phyloP scores from a whole-genome alignment of 2,888 invertebrate genomes.

The Empis stercorea region DNA sequence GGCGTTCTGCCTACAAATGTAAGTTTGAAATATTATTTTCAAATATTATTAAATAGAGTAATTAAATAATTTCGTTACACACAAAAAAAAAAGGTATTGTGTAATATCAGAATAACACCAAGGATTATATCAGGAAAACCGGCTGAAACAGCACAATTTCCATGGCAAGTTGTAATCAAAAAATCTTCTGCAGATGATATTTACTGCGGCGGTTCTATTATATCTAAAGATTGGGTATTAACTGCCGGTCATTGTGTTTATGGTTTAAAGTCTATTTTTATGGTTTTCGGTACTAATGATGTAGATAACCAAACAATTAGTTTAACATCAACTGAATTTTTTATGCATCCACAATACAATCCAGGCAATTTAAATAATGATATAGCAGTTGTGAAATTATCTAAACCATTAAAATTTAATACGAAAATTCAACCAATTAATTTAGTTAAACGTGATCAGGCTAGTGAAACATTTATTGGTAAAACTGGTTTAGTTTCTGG shows the following conservation, averaged over 20 bases:
- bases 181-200: slow-evolving; percentile 22
- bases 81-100: too few species aligned
- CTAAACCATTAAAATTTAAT: slow-evolving; percentile 18
- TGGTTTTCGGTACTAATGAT: slow-evolving; percentile 24
- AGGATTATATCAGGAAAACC: slow-evolving; percentile 23
- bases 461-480: slow-evolving; percentile 19
- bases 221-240: slow-evolving; percentile 24
- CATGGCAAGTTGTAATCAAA: slow-evolving; percentile 31
- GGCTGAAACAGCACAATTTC: slow-evolving; percentile 24
- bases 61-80: too few species aligned
- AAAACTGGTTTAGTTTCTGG: slow-evolving; percentile 22
- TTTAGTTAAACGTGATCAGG: slow-evolving; percentile 16
- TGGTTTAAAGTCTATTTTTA: slow-evolving; percentile 17
- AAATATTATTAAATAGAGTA: too few species aligned
- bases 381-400: slow-evolving; percentile 25
- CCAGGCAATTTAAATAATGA: slow-evolving; percentile 24
- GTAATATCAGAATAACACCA: neutral
- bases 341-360: slow-evolving; percentile 26
- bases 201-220: slow-evolving; percentile 29
- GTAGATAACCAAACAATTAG: slow-evolving; percentile 18
- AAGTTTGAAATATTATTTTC: too few species aligned
- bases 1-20: too few species aligned
- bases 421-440: slow-evolving; percentile 21
- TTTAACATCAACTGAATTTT: slow-evolving; percentile 22
- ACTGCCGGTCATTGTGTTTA: slow-evolving; percentile 31